Percentiles rank a stretch among this genome's conserved stretches.
Evolutionary conservation across 2,113 vertebrate genomes (phyloP).

Genomic region (Furnarius figulus): DNA sequence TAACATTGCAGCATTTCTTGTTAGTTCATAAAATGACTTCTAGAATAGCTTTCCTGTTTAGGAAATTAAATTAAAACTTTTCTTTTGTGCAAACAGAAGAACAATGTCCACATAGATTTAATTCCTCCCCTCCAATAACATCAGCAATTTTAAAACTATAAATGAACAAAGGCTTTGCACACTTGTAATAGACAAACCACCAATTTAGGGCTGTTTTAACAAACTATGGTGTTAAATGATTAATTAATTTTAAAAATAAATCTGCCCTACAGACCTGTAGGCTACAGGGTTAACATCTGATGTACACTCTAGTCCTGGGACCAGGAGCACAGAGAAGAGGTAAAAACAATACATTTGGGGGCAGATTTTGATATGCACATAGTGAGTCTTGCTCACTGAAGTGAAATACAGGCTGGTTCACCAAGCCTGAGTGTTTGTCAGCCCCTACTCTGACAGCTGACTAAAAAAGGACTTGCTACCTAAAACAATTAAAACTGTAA

Average conservation of each 20-base stretch:
- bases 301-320: not conserved
- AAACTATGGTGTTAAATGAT: not conserved
- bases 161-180: not conserved
- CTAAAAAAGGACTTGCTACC: not conserved
- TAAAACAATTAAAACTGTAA: not conserved
- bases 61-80: not conserved
- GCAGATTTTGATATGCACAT: not conserved
- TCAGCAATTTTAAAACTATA: not conserved
- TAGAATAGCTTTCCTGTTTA: not conserved
- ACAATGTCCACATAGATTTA: not conserved
- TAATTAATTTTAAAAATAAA: not conserved
- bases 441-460: not conserved
- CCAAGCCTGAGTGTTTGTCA: not conserved
- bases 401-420: not conserved
- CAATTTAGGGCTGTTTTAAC: not conserved
- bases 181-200: not conserved
- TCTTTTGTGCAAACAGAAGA: not conserved
- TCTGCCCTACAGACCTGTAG: not conserved
- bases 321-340: not conserved
- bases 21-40: not conserved
- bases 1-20: not conserved
- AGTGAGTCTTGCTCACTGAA: not conserved
- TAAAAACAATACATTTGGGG: not conserved
- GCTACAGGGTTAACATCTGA: not conserved
- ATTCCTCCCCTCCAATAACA: not conserved